Evolutionary conservation across 2,113 vertebrate species (phyloP), one percentile per base, ranked within the genome.

Genomic region (Leucopsar rothschildi): DNA sequence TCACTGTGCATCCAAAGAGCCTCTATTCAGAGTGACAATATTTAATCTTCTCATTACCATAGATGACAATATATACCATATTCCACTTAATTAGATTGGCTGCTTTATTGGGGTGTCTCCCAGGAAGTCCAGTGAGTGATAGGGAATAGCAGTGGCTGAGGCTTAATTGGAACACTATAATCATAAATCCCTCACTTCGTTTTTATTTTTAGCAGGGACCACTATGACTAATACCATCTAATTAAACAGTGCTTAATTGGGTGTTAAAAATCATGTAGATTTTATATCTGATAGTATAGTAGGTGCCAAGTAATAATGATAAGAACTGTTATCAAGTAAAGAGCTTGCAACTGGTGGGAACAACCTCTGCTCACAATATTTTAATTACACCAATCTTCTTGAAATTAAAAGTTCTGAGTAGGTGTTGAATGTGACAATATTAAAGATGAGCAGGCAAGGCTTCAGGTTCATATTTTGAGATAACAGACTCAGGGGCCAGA

Each of bases 211-310:
- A 90, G 52, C 68, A 76, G 37, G 17, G 22, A 80, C 70, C 8
- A 59, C 70, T 86, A 63, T 93, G 92, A 85, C 70, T 93, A 94
- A 85, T 90, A 35, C 16, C 29, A 93, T 28, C n/a, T 92, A 82
- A 94, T 88, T 96, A 93, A 96, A 77, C 45, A 87, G 5, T 78
- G 73, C 7, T 85, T 94, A 96, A 95, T 88, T 92, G 82, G 7
- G 40, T 96, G 82, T 77, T 96, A 70, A 93, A 94, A 96, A 70
- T 73, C 55, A 70, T 50, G 15, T 70, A 25, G 13, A 86, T 88
- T 96, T 92, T 92, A 66, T 86, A 64, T 69, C 35, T 3, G 8
- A 70, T 86, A 86, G 28, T 33, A 28, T 11, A 45, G 37, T 60
- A 92, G 28, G 50, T 92, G 81, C 64, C 52, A 89, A 91, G 57